Evolutionary conservation across 1,140 invertebrate genomes (phyloP).

Genomic region (Aphaenogaster ashmeadi): DNA sequence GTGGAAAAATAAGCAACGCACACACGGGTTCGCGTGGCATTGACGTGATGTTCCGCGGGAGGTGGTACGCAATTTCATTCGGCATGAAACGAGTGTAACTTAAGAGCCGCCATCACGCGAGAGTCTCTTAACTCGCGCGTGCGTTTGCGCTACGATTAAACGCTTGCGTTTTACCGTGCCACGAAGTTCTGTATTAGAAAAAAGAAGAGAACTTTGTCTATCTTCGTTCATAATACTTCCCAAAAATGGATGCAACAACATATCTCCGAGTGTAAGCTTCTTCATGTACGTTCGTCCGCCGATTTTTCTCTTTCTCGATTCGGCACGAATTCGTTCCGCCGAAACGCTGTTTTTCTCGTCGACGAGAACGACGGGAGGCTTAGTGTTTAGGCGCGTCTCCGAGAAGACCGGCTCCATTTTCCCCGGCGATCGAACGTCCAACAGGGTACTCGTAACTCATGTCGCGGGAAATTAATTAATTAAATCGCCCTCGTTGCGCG

Average conservation of each 20-base stretch:
- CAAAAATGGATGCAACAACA: not conserved
- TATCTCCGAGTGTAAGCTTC: not conserved
- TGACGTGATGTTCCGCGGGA: conserved; percentile 47
- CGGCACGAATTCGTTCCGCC: not conserved
- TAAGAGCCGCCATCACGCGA: conserved; percentile 50
- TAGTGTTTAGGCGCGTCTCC: conserved; percentile 26
- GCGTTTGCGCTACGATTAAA: not conserved
- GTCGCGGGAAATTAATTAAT: conserved; percentile 72
- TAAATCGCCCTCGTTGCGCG: conserved; percentile 65
- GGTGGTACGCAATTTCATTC: conserved; percentile 52
- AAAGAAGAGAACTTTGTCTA: conserved; percentile 5
- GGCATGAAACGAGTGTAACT: conserved; percentile 51
- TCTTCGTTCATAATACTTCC: not conserved
- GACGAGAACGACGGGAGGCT: conserved; percentile 24
- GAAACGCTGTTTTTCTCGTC: not conserved
- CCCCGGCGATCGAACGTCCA: conserved; percentile 64
- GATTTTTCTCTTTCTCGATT: not conserved
- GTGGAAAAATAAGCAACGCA: conserved; percentile 65
- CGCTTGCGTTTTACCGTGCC: not conserved
- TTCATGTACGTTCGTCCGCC: not conserved
- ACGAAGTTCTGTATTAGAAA: not conserved
- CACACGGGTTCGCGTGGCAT: conserved; percentile 43
- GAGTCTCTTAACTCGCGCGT: not conserved
- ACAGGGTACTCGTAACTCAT: conserved; percentile 67
- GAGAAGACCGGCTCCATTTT: conserved; percentile 58